Percentiles rank a stretch among this genome's conserved stretches.
Conservation (phyloP, 1,140 invertebrate genomes). For the Lamellibrachia luymesi region DNA sequence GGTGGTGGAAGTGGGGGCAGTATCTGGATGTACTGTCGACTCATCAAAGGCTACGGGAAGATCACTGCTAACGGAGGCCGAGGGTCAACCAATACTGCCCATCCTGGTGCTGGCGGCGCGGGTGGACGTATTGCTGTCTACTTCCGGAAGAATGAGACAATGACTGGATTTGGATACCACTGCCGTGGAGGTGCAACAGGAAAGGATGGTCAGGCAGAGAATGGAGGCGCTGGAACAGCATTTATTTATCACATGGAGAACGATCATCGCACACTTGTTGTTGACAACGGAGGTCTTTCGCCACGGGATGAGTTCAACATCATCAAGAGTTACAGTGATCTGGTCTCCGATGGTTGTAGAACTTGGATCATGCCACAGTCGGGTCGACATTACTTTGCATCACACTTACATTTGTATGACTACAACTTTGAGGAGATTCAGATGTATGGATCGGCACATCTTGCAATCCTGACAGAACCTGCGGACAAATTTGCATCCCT, state of each 20-base stretch:
- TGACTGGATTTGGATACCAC: slow-evolving; percentile 39
- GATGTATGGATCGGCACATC: slow-evolving; percentile 43
- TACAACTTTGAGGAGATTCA: slow-evolving; percentile 45
- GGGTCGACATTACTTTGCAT: slow-evolving; percentile 39
- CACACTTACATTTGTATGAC: slow-evolving; percentile 29
- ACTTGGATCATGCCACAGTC: slow-evolving; percentile 44
- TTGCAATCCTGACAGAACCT: slow-evolving; percentile 39
- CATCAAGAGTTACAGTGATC: slow-evolving; percentile 32
- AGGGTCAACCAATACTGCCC: slow-evolving; percentile 20
- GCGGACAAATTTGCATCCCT: slow-evolving; percentile 34
- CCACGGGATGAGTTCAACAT: slow-evolving; percentile 35
- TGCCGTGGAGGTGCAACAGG: slow-evolving; percentile 39
- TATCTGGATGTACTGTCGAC: slow-evolving; percentile 44
- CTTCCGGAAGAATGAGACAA: slow-evolving; percentile 41
- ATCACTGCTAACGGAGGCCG: slow-evolving; percentile 42
- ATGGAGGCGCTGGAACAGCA: slow-evolving; percentile 42
- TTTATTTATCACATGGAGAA: slow-evolving; percentile 44
- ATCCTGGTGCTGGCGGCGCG: slow-evolving; percentile 43
- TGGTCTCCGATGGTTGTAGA: slow-evolving; percentile 39
- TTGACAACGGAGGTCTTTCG: slow-evolving; percentile 40
- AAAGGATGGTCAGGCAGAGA: slow-evolving; percentile 29
- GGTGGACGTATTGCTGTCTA: slow-evolving; percentile 45
- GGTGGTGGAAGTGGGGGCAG: slow-evolving; percentile 43
- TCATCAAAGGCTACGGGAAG: slow-evolving; percentile 41
- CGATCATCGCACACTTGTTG: slow-evolving; percentile 40